These are phyloP conservation scores for Macaria liturata DNA, from an alignment of 2,888 invertebrate species.

Conservation along the genomic window DNA sequence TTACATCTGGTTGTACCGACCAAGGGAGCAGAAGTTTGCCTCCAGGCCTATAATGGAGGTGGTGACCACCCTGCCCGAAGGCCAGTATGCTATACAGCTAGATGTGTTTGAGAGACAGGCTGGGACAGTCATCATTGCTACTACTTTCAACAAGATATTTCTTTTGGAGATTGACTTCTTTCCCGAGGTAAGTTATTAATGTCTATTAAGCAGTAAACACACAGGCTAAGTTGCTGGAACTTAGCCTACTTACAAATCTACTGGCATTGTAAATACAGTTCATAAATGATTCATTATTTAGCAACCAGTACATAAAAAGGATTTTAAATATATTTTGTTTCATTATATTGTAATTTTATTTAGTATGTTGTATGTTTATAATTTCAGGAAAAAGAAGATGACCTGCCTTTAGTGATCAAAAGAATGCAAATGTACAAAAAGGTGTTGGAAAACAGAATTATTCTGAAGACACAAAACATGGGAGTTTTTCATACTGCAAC, in stretches of 20 bases:
- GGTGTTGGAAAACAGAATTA: slow-evolving; percentile 54
- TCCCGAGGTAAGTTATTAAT: slow-evolving; percentile 66
- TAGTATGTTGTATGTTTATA: not conserved
- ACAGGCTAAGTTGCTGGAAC: too few relatives aligned
- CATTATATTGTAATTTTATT: not conserved
- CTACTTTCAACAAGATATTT: slow-evolving; percentile 63
- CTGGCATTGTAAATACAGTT: too few relatives aligned
- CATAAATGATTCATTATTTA: too few relatives aligned
- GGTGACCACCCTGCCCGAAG: slow-evolving; percentile 56
- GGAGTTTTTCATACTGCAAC: not conserved
- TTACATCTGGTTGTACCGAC: slow-evolving; percentile 62
- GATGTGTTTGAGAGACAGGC: slow-evolving; percentile 65
- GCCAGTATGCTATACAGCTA: slow-evolving; percentile 61
- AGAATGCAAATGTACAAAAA: slow-evolving; percentile 62
- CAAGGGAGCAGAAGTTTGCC: slow-evolving; percentile 55
- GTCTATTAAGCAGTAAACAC: too few relatives aligned
- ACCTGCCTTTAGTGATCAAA: slow-evolving; percentile 47
- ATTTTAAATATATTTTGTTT: too few relatives aligned
- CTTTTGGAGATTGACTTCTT: slow-evolving; percentile 62
- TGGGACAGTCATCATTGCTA: slow-evolving; percentile 61
- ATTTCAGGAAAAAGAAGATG: slow-evolving; percentile 56
- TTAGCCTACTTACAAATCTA: too few relatives aligned
- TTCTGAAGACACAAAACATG: slow-evolving; percentile 34
- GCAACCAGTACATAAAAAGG: too few relatives aligned
- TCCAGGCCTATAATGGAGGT: slow-evolving; percentile 58